phyloP scores from a whole-genome alignment of 2,113 vertebrate species.

The Erinaceus europaeus region DNA sequence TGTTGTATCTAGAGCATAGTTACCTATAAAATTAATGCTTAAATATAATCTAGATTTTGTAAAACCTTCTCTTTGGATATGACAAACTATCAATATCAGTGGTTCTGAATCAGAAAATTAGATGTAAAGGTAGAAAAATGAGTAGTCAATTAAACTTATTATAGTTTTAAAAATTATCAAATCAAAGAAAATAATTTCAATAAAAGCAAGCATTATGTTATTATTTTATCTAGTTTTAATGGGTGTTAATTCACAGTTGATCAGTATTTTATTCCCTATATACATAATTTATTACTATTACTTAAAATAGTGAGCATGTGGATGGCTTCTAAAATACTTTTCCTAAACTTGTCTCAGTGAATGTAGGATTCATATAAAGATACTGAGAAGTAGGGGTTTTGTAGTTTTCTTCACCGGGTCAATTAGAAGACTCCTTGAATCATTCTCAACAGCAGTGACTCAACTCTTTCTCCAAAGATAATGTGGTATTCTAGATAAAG shows the following conservation, averaged over 20 bases:
- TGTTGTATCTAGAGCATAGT: neutral
- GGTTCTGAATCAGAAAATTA: neutral
- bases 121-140: neutral
- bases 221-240: neutral
- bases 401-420: neutral
- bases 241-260: neutral
- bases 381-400: neutral
- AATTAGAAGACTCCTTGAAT: neutral
- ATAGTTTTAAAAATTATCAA: neutral
- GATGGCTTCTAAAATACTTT: neutral
- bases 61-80: neutral
- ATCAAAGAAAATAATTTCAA: constrained; percentile 2
- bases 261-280: neutral
- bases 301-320: neutral
- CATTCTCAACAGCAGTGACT: neutral
- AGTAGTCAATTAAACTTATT: neutral
- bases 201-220: neutral
- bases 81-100: neutral
- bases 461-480: constrained; percentile 27
- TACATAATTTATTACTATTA: neutral
- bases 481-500: constrained; percentile 33
- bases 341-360: neutral
- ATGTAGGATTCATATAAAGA: neutral
- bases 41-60: neutral
- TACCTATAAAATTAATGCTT: neutral